Evolutionary conservation across 2,888 invertebrate species (phyloP).

Genomic region (Linnaemya tessellans): DNA sequence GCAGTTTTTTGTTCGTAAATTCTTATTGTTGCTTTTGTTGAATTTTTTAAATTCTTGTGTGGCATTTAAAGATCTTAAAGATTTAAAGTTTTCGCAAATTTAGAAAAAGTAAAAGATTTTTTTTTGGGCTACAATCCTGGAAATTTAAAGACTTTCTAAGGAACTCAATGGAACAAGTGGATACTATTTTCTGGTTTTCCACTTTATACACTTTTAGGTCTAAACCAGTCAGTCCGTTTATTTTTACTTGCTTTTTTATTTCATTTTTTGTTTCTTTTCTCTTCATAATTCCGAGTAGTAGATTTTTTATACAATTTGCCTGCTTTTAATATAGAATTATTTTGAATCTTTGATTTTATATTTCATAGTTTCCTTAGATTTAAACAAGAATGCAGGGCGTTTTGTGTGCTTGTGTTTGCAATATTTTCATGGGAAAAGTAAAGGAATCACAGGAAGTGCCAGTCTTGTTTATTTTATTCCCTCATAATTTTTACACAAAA

Average conservation of each 20-base stretch:
- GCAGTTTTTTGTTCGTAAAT: slow-evolving; percentile 58
- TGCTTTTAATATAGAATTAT: slow-evolving; percentile 31
- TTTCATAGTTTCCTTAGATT: slow-evolving; percentile 24
- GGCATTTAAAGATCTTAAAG: slow-evolving; percentile 65
- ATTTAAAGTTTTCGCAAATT: slow-evolving; percentile 47
- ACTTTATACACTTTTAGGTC: neutral
- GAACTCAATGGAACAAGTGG: slow-evolving; percentile 2
- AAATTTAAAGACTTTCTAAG: slow-evolving; percentile 16
- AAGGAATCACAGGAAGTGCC: slow-evolving; percentile 54
- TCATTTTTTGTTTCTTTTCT: neutral
- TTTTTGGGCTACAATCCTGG: slow-evolving; percentile 17
- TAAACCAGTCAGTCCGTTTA: neutral
- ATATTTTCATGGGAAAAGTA: slow-evolving; percentile 2
- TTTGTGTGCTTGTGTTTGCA: neutral
- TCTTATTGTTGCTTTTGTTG: slow-evolving; percentile 50
- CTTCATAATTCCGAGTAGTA: neutral
- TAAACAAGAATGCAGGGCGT: neutral
- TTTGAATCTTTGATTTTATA: slow-evolving; percentile 35
- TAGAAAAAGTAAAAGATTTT: slow-evolving; percentile 56
- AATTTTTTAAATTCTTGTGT: slow-evolving; percentile 55
- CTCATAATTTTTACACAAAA: slow-evolving; percentile 7
- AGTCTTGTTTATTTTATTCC: slow-evolving; percentile 39
- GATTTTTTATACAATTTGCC: slow-evolving; percentile 8
- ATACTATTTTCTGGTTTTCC: neutral
- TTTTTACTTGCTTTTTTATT: neutral